Conservation (phyloP, 2,113 vertebrate species). For the Phyllostomus discolor region DNA sequence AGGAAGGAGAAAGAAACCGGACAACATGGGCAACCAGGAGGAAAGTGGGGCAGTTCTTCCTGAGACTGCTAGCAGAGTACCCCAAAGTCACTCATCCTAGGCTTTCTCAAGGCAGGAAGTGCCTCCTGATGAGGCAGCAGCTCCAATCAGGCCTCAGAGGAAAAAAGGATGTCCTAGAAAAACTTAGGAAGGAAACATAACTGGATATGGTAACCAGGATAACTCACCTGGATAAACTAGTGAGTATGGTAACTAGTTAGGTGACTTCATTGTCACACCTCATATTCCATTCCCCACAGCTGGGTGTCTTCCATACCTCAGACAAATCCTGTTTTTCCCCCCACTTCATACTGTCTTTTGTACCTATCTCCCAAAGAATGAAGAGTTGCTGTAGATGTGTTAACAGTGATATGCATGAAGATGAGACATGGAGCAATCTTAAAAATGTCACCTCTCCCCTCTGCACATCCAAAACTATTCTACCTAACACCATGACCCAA, state of each 20-base stretch:
- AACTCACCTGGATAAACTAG: background rate
- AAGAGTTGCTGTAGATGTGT: background rate
- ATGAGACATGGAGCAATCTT: background rate
- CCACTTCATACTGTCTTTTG: background rate
- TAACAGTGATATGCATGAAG: background rate
- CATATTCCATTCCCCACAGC: background rate
- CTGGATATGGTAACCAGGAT: no score
- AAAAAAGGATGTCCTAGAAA: background rate
- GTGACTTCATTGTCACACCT: background rate
- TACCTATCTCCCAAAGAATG: background rate
- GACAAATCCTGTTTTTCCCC: background rate
- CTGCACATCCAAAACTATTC: background rate
- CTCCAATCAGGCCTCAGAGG: background rate
- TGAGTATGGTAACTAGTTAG: background rate
- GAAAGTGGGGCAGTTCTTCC: background rate
- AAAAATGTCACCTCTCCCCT: background rate
- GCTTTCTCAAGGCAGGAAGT: background rate
- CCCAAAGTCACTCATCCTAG: background rate
- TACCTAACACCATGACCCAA: background rate
- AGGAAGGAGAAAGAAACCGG: background rate
- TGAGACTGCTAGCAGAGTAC: background rate
- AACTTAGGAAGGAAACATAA: background rate
- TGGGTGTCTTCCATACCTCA: background rate
- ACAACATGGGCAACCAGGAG: rapidly evolving
- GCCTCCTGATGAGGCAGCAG: background rate